Base-by-base conservation (phyloP, 1,140 invertebrate genomes). In the Eupristina koningsbergeri region DNA sequence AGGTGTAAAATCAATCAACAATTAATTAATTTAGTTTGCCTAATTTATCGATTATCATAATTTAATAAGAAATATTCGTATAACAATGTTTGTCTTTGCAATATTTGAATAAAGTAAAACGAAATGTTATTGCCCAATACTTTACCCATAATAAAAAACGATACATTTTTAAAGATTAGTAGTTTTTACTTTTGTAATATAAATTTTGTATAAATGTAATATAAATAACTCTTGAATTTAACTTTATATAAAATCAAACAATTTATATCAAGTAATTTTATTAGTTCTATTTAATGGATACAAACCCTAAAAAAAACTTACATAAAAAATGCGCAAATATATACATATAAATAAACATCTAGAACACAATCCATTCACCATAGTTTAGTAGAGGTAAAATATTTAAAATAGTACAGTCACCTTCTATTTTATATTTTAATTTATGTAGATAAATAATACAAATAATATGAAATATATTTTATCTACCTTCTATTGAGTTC, bases 401-500 rank as follows among this genome's bases (percentile, higher is more conserved):
- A 22, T 63, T 45, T 3, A 61, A 39, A 39, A 22, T 26, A 45
- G 7, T 0, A 34, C 29, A 29, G 19, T 45, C 31, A 41, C 67
- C 78, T 45, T 50, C 17, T 50, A 50, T 81, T 45, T 67, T 69
- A 53, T 64, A 69, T 6, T 73, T n/a, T 26, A 31, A 73, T 11
- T 17, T 79, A 11, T 39, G 15, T 34, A 31, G 19, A 76, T 63
- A n/a, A n/a, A n/a, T n/a, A n/a, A n/a, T n/a, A 45, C 19, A 83
- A 45, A 45, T 74, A 45, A 45, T n/a, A 22, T 36, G 7, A 9
- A n/a, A 26, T 9, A 71, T 41, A 50, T 91, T 50, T 81, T 34
- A 63, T 50, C 45, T 93, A 96, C 96, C 96, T 96, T 94, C 96
- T 93, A 89, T 97, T 97, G 81, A 95, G 94, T 91, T 96, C 96